phyloP scores from a whole-genome alignment of 2,888 invertebrate species.

The Carpatolechia fugitivella region DNA sequence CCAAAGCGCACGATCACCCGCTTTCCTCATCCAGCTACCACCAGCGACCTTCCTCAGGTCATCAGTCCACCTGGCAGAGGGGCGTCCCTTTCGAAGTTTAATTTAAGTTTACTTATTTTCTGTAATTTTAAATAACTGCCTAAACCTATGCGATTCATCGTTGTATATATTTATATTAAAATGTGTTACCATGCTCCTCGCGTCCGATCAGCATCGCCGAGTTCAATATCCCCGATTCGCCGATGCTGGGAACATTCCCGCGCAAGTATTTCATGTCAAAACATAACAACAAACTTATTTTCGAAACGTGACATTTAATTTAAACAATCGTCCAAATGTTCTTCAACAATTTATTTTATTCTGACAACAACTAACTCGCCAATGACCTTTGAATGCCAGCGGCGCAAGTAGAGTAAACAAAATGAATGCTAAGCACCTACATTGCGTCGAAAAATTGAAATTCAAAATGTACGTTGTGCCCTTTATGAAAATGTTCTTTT shows the following conservation, averaged over 20 bases:
- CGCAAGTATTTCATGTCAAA: conserved; percentile 21
- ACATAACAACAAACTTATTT: conserved; percentile 28
- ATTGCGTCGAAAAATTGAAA: not conserved
- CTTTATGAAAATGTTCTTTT: not conserved
- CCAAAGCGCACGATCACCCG: no score
- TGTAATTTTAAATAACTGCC: no score
- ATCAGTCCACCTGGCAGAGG: no score
- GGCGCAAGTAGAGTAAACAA: conserved; percentile 13
- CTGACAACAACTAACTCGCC: conserved; percentile 34
- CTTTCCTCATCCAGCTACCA: no score
- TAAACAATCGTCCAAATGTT: conserved; percentile 23
- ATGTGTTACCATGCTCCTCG: conserved; percentile 3
- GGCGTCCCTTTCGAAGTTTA: no score
- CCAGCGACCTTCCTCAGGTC: no score
- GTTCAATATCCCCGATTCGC: conserved; percentile 26
- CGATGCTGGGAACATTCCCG: conserved; percentile 21
- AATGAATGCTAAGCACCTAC: conserved; percentile 12
- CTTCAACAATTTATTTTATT: conserved; percentile 14
- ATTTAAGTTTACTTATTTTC: no score
- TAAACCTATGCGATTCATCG: no score
- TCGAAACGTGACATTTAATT: conserved; percentile 33
- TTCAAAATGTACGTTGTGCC: not conserved
- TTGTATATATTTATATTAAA: not conserved
- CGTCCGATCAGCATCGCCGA: not conserved
- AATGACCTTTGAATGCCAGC: conserved; percentile 53